phyloP scores from a whole-genome alignment of 2,888 invertebrate species.

The Melieria crassipennis region DNA sequence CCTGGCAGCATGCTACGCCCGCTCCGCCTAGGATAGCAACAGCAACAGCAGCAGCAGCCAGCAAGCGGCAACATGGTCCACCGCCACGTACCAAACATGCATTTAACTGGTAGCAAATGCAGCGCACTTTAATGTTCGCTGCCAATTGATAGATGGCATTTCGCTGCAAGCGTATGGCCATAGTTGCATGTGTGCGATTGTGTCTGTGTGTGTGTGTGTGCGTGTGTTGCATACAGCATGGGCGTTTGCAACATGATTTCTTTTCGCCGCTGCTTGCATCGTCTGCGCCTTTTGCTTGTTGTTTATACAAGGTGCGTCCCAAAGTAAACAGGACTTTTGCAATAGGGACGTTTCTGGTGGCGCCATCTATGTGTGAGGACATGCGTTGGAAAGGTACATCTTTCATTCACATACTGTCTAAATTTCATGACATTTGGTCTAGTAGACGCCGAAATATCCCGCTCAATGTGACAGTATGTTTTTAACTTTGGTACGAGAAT shows the following conservation, averaged over 20 bases:
- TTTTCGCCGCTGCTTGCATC: neutral
- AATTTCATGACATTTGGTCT: too few relatives aligned
- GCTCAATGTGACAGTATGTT: too few relatives aligned
- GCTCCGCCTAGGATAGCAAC: too few relatives aligned
- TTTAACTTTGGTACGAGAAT: too few relatives aligned
- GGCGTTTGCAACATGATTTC: slow-evolving; percentile 17
- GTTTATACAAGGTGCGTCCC: too few relatives aligned
- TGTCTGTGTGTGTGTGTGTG: neutral
- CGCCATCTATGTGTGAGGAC: too few relatives aligned
- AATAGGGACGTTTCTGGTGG: too few relatives aligned
- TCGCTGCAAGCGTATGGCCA: slow-evolving; percentile 20
- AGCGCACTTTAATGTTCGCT: slow-evolving; percentile 34
- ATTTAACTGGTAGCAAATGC: slow-evolving; percentile 44
- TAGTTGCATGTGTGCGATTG: neutral
- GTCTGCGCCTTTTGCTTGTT: neutral
- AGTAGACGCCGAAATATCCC: too few relatives aligned
- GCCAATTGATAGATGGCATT: slow-evolving; percentile 48
- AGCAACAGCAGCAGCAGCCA: slow-evolving; percentile 8
- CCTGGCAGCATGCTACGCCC: too few relatives aligned
- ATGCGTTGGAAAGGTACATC: too few relatives aligned
- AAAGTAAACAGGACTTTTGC: too few relatives aligned
- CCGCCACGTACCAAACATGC: slow-evolving; percentile 45
- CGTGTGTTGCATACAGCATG: slow-evolving; percentile 8
- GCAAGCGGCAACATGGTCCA: slow-evolving; percentile 15
- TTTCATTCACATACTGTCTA: too few relatives aligned